Base-by-base conservation (phyloP, 1,140 invertebrate genomes). In the Trigoniulus corallinus region DNA sequence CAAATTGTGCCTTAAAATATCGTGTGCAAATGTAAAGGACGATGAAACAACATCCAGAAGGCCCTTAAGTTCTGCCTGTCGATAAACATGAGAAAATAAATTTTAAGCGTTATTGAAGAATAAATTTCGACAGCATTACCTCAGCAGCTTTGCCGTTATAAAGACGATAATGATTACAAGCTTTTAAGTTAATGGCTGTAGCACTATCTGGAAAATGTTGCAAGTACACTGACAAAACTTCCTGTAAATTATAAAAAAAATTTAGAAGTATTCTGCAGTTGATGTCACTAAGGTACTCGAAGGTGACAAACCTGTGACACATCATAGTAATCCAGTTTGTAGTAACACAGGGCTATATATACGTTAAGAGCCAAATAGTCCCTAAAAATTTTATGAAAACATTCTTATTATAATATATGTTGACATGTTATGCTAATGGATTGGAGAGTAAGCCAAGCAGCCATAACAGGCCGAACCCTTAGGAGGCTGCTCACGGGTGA, bases 331-430 rank as follows among this genome's bases (percentile, higher is more conserved):
- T 97, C 94, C 47, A 97, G 66, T 66, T 98, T 98, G 65, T 98
- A 98, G 65, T 97, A 98, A 60, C 94, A 98, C 7, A 98, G 67
- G 0, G 93, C 95, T 49, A 98, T 82, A 66, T 98, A 98, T 7
- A 98, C 89, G 69, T 97, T 96, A 42, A 98, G 66, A 4, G 94
- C 94, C 57, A 94, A 67, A 66, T 82, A 93, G 47, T 92, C 83
- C 58, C 89, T 91, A n/a, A 68, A 53, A 75, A 72, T 60, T 65
- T 46, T 56, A 49, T 48, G 48, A 53, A 52, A 57, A 51, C 23
- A n/a, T n/a, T n/a, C n/a, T n/a, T n/a, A n/a, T n/a, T n/a, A n/a
- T n/a, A n/a, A n/a, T n/a, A n/a, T n/a, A n/a, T n/a, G n/a, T n/a
- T n/a, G n/a, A n/a, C n/a, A n/a, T n/a, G n/a, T n/a, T n/a, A n/a